A percentile compares a stretch with the other conserved stretches of the same genome.
phyloP scores from a whole-genome alignment of 2,113 vertebrate species.

The Myotis davidii region DNA sequence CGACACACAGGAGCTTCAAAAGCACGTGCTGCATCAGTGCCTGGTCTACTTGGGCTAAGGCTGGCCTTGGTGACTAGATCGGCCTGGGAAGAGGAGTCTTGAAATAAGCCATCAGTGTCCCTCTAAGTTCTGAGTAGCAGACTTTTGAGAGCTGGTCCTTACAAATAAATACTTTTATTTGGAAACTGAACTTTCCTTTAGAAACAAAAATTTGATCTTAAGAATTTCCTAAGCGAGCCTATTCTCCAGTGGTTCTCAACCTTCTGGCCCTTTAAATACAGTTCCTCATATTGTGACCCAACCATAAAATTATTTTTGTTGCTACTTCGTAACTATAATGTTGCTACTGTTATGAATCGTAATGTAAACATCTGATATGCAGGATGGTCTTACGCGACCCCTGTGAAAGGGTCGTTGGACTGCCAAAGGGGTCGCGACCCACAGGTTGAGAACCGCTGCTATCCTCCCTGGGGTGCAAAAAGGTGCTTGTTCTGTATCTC shows the following conservation, averaged over 20 bases:
- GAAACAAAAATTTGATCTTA: background rate
- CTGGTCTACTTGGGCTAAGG: too few species aligned
- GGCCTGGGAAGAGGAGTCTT: background rate
- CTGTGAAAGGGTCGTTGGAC: too few species aligned
- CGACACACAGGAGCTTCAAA: background rate
- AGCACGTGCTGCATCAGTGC: background rate
- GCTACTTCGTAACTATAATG: too few species aligned
- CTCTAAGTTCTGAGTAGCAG: background rate
- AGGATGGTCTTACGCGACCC: too few species aligned
- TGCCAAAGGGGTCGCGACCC: too few species aligned
- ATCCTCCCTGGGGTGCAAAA: background rate
- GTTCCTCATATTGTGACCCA: too few species aligned
- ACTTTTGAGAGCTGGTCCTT: background rate
- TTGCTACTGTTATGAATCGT: too few species aligned
- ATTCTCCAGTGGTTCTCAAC: background rate
- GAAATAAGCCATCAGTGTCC: background rate
- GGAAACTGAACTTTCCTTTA: background rate
- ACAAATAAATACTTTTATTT: background rate
- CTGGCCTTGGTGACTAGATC: background rate
- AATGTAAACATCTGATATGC: too few species aligned
- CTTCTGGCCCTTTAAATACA: too few species aligned
- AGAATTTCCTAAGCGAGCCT: background rate
- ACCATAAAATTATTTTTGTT: too few species aligned
- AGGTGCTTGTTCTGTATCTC: background rate
- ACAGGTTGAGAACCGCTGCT: too few species aligned